These are phyloP conservation scores for Nasonia longicornis DNA, from an alignment of 1,140 invertebrate species.

Conservation along the genomic window DNA sequence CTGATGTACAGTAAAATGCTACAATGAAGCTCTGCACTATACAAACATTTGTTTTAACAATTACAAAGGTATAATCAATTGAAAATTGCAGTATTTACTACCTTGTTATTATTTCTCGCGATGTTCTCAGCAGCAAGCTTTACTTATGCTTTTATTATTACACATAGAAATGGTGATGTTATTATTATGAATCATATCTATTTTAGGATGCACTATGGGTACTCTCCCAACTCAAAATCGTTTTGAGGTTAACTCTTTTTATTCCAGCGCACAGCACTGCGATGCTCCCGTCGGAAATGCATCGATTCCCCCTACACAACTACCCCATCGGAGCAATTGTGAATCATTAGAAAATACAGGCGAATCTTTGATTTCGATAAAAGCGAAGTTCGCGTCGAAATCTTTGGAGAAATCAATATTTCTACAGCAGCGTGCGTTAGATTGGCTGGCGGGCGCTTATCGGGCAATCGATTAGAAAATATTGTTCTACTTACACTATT, in stretches of 20 bases:
- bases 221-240: background rate
- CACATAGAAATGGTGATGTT: background rate
- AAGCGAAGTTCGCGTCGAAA: background rate
- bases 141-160: background rate
- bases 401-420: background rate
- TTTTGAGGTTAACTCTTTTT: slow-evolving; percentile 4
- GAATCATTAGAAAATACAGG: background rate
- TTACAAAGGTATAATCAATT: background rate
- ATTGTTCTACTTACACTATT: background rate
- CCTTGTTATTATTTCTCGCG: background rate
- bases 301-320: background rate
- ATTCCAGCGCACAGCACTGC: background rate
- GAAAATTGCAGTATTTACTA: background rate
- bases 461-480: background rate
- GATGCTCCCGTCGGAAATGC: background rate
- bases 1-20: background rate
- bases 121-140: background rate
- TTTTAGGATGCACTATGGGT: background rate
- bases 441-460: background rate
- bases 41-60: background rate
- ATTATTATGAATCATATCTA: slow-evolving; percentile 1
- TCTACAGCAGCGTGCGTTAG: background rate
- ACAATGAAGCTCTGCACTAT: background rate
- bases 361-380: background rate
- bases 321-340: background rate